Percentiles rank a stretch among this genome's conserved stretches.
These are phyloP conservation scores for Trichacis sp. DNA, from an alignment of 2,888 invertebrate genomes.

Conservation along the genomic window DNA sequence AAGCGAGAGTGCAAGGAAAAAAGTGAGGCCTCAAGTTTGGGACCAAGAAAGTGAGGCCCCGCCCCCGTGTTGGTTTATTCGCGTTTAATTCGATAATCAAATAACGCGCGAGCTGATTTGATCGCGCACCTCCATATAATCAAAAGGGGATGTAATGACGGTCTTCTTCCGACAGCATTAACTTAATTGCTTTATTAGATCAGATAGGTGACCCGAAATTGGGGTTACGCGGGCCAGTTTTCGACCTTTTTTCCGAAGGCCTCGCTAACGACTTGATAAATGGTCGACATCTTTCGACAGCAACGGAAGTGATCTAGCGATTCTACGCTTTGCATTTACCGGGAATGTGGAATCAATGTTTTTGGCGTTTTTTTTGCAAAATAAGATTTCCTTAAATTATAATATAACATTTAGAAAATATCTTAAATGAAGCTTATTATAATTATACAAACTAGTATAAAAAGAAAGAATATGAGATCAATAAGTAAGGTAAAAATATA, in stretches of 20 bases:
- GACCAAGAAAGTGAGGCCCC: conserved; percentile 44
- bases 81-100: conserved; percentile 60
- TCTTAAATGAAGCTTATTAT: too few relatives aligned
- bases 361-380: too few relatives aligned
- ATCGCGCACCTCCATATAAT: conserved; percentile 60
- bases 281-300: conserved; percentile 15
- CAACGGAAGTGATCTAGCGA: conserved; percentile 36
- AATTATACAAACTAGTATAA: too few relatives aligned
- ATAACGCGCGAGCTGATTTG: conserved; percentile 56
- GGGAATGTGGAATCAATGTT: too few relatives aligned
- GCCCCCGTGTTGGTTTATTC: conserved; percentile 56
- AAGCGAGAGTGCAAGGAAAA: conserved; percentile 20
- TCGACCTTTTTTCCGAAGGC: conserved; percentile 26
- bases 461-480: too few relatives aligned
- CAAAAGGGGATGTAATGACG: conserved; percentile 65
- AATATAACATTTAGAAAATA: too few relatives aligned
- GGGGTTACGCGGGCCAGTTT: conserved; percentile 39
- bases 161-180: conserved; percentile 58
- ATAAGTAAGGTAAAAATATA: too few relatives aligned
- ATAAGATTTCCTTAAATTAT: too few relatives aligned
- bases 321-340: conserved; percentile 14
- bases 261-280: conserved; percentile 17
- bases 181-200: conserved; percentile 58
- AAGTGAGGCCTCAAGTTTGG: conserved; percentile 19
- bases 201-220: conserved; percentile 45